Evolutionary conservation across 2,113 vertebrate species (phyloP), one percentile per base, ranked within the genome.

Genomic region (Megaceryle maxima): DNA sequence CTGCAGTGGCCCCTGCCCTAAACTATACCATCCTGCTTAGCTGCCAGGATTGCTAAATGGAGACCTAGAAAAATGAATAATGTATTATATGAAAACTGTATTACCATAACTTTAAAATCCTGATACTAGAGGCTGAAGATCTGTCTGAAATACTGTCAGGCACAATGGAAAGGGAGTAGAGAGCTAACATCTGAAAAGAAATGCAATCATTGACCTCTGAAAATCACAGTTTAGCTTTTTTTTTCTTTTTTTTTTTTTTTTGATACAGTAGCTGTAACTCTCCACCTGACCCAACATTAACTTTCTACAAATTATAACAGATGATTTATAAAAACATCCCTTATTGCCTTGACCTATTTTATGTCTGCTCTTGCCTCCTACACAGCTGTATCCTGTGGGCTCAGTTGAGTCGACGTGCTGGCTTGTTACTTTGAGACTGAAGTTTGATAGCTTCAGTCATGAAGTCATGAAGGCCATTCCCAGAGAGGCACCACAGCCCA

Each of bases 1-100:
- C 88, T 83, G 81, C 96, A 92, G 62, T 87, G 91, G 83, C 90
- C 55, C 83, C 87, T 96, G 63, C 87, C 92, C 86, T 94, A 76
- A 93, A 96, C 63, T 89, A 33, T 76, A 74, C 91, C 96, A 89
- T 63, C 88, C 57, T 82, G 21, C 48, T 89, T n/a, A 57, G 62
- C 66, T 86, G 56, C 63, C 85, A 96, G 86, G 43, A 68, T 68
- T 75, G 44, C 77, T 87, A 64, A 87, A 69, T 11, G 37, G 66
- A 93, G 70, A 72, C 15, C 60, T 44, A 92, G 76, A 43, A 82
- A 94, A 91, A 95, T 94, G 82, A 85, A 77, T 92, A 73, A 95
- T 87, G 83, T 35, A 95, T 94, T 91, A 41, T 63, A 74, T 43
- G 60, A 82, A 84, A 94, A 57, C 29, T 92, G 0, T 39, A 84